These are phyloP conservation scores for Anhinga anhinga DNA, from an alignment of 2,113 vertebrate genomes.

Conservation along the genomic window DNA sequence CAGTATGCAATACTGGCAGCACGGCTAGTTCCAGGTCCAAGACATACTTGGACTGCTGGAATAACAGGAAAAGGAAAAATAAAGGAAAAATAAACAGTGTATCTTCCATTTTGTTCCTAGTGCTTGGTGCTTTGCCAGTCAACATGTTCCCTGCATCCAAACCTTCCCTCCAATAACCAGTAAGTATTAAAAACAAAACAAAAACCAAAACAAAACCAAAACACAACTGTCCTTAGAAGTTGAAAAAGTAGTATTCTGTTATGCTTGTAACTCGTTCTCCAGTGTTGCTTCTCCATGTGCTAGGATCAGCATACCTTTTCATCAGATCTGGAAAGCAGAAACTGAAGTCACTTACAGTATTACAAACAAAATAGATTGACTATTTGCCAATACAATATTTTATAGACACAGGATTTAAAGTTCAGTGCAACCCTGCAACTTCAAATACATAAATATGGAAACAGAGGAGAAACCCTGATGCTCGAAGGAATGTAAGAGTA, in stretches of 20 bases:
- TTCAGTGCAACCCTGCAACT: not conserved
- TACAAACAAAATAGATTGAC: not conserved
- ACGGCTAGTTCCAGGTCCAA: not conserved
- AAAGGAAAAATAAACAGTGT: not conserved
- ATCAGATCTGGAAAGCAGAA: not conserved
- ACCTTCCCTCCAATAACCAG: not conserved
- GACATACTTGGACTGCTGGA: accelerated
- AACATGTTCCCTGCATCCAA: not conserved
- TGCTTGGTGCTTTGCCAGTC: not conserved
- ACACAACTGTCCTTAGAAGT: not conserved
- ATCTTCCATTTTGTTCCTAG: not conserved
- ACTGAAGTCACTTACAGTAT: not conserved
- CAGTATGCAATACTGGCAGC: not conserved
- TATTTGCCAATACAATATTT: not conserved
- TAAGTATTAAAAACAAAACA: not conserved
- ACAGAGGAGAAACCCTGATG: not conserved
- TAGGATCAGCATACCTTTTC: not conserved
- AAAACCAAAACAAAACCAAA: not conserved
- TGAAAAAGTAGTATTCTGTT: not conserved
- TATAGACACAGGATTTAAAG: not conserved
- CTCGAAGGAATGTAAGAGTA: not conserved
- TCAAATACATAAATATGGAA: not conserved
- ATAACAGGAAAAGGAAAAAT: no score
- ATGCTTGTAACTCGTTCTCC: not conserved
- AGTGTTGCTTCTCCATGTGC: not conserved